Evolutionary conservation across 1,140 invertebrate genomes (phyloP), one percentile per base, ranked within the genome.

Genomic region (Drosophila jambulina): DNA sequence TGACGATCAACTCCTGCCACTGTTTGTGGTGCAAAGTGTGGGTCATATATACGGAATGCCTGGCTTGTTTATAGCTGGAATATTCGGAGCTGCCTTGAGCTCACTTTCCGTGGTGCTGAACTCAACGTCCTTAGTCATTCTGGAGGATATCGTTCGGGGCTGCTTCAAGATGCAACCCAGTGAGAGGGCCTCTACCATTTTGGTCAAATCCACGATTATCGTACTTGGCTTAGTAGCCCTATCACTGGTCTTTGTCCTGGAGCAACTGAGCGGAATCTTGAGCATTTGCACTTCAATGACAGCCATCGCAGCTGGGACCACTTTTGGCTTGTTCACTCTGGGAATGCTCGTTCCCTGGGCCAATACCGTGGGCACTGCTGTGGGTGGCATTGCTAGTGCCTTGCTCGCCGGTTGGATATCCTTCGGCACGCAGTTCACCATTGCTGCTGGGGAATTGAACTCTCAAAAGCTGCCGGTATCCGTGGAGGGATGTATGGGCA

Each of bases 341-440:
- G 97, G 97, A 68, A 97, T 98, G 95, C 94, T 96, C 45, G 95
- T 97, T 79, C 97, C 97, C 21, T 97, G 96, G 95, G 95, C 96
- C 25, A 97, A 97, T 85, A 94, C 94, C 4, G 94, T 94, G 54
- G 96, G 95, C 6, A 95, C 95, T 9, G 82, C 95, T 3, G 93
- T 93, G 34, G 95, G 95, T 8, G 95, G 93, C 21, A 78, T 94
- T n/a, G 93, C 93, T 7, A 95, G 95, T 27, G 94, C 94, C 0
- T 27, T 95, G 13, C 91, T 95, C 34, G 94, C 95, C 5, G 94
- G 94, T 8, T 94, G 94, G 81, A 93, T 94, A 34, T 94, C 95
- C 1, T 92, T 95, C 59, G 95, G 95, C 25, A 93, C 93, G 3
- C 95, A 94, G 82, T 91, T 93, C 21, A 93, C 91, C 2, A 75